These are phyloP conservation scores for Penaeus monodon DNA, from an alignment of 2,888 invertebrate genomes.

Conservation along the genomic window DNA sequence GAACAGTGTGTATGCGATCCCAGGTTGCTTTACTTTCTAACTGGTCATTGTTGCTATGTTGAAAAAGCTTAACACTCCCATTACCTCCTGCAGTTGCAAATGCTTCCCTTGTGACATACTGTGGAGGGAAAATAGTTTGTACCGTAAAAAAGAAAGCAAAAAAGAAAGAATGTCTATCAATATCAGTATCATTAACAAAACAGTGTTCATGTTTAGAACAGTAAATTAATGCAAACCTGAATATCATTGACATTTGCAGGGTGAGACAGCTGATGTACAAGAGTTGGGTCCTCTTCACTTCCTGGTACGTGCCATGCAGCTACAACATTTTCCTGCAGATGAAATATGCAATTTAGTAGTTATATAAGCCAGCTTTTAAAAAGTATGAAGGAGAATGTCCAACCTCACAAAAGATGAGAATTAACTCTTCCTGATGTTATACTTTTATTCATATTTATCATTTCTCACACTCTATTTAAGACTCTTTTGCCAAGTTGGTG, in stretches of 20 bases:
- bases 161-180: not conserved
- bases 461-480: too few relatives aligned
- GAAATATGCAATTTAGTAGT: not conserved
- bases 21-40: slow-evolving; percentile 40
- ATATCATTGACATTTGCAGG: slow-evolving; percentile 86
- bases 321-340: slow-evolving; percentile 46
- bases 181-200: not conserved
- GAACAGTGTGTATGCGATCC: slow-evolving; percentile 41
- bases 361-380: too few relatives aligned
- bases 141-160: slow-evolving; percentile 8
- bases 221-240: slow-evolving; percentile 23
- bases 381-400: too few relatives aligned
- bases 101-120: slow-evolving; percentile 79
- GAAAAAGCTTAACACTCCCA: slow-evolving; percentile 80
- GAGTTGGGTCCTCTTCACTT: slow-evolving; percentile 78
- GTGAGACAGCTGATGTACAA: slow-evolving; percentile 75
- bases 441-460: too few relatives aligned
- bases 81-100: slow-evolving; percentile 76
- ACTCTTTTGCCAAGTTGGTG: too few relatives aligned
- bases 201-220: too few relatives aligned
- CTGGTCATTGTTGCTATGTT: slow-evolving; percentile 76
- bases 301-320: slow-evolving; percentile 69
- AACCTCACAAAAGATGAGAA: too few relatives aligned
- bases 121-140: slow-evolving; percentile 64
- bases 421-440: too few relatives aligned